Conservation (phyloP, 2,113 vertebrate species). For the Anolis carolinensis region DNA sequence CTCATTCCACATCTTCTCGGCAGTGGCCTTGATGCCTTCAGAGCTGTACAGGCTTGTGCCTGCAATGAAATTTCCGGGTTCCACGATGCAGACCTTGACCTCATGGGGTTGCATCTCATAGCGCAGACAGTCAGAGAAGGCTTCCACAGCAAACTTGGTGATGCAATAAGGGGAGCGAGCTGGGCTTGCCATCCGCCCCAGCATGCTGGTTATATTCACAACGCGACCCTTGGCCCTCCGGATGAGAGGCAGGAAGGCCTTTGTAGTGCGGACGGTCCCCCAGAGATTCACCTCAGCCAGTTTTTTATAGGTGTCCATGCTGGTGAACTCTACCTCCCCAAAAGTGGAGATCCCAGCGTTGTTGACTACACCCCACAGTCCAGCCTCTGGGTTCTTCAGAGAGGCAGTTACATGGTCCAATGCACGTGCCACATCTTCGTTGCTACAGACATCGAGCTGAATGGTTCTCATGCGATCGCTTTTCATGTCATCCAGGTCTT, state of each 20-base stretch:
- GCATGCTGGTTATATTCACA: slow-evolving; percentile 80
- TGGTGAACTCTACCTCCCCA: slow-evolving; percentile 81
- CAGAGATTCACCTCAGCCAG: slow-evolving; percentile 83
- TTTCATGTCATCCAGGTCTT: slow-evolving; percentile 77
- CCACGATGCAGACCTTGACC: slow-evolving; percentile 79
- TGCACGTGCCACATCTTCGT: slow-evolving; percentile 72
- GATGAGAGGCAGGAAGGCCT: slow-evolving; percentile 79
- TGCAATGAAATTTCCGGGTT: slow-evolving; percentile 80
- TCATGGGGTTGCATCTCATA: slow-evolving; percentile 78
- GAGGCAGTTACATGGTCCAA: slow-evolving; percentile 63
- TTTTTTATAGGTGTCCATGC: slow-evolving; percentile 82
- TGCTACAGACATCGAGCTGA: slow-evolving; percentile 78
- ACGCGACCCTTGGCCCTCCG: slow-evolving; percentile 79
- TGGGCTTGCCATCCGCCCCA: slow-evolving; percentile 78
- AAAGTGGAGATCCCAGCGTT: slow-evolving; percentile 80
- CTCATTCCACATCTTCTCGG: slow-evolving; percentile 77
- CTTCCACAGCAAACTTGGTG: slow-evolving; percentile 81
- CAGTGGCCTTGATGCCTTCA: slow-evolving; percentile 76
- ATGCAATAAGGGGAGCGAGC: slow-evolving; percentile 78
- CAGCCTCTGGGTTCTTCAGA: slow-evolving; percentile 75
- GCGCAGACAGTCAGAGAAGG: slow-evolving; percentile 80
- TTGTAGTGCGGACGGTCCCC: slow-evolving; percentile 78
- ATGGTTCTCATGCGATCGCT: slow-evolving; percentile 76
- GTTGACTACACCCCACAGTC: slow-evolving; percentile 82
- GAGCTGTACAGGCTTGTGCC: slow-evolving; percentile 79